Conservation (phyloP, 2,888 invertebrate genomes). For the Drosophila glabriapex region DNA sequence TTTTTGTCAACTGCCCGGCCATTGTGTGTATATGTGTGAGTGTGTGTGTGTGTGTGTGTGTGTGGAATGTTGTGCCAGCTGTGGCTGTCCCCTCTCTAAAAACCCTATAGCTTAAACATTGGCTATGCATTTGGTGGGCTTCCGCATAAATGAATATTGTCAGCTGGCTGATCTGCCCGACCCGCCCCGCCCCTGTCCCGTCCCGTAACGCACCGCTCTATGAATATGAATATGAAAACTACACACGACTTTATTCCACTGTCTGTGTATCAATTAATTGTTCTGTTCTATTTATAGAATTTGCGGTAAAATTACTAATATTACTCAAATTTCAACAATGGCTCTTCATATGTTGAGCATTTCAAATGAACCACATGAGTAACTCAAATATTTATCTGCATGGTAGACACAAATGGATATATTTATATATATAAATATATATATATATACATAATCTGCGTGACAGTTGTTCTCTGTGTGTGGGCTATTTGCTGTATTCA, state of each 20-base stretch:
- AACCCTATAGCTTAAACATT: conserved; percentile 27
- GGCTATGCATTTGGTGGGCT: conserved; percentile 44
- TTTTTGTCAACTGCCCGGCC: conserved; percentile 14
- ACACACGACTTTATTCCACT: conserved; percentile 21
- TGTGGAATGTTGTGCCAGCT: conserved; percentile 35
- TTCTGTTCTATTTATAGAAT: conserved; percentile 71
- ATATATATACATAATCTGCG: conserved; percentile 8
- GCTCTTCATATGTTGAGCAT: conserved; percentile 42
- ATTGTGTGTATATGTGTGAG: conserved; percentile 4
- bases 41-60: conserved; percentile 10
- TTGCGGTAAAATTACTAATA: conserved; percentile 79
- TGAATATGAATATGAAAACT: conserved; percentile 38
- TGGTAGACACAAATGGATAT: conserved; percentile 4
- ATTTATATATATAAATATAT: background rate
- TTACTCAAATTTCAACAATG: conserved; percentile 76
- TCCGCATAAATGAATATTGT: conserved; percentile 51
- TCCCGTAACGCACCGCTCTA: conserved; percentile 21
- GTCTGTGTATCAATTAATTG: conserved; percentile 79
- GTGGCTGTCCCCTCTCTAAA: conserved; percentile 14
- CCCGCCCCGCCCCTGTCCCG: conserved; percentile 15
- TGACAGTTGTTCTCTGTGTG: conserved; percentile 25
- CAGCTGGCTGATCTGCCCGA: conserved; percentile 38
- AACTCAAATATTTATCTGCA: conserved; percentile 36
- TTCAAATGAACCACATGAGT: conserved; percentile 53
- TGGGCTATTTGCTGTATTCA: conserved; percentile 46